A percentile compares a stretch with the other conserved stretches of the same genome.
These are phyloP conservation scores for Avahi laniger DNA, from an alignment of 2,797 vertebrate species.

Conservation along the genomic window DNA sequence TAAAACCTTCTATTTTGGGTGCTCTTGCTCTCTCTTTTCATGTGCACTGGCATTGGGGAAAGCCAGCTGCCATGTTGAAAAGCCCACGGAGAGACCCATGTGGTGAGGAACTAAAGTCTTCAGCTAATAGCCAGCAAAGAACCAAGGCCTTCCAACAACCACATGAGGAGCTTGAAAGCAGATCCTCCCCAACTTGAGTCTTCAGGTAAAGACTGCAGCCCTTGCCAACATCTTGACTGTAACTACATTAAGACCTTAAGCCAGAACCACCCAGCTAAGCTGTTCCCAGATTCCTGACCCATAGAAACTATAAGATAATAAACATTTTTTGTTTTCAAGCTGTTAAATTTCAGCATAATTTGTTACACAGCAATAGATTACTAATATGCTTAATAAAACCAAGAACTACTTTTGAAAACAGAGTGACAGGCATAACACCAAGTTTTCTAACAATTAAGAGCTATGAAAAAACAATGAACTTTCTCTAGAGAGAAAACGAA, in stretches of 20 bases:
- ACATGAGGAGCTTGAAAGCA: not conserved
- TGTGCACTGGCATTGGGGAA: not conserved
- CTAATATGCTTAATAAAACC: not conserved
- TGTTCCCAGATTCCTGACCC: not conserved
- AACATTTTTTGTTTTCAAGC: not conserved
- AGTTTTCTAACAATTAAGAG: not conserved
- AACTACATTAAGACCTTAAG: not conserved
- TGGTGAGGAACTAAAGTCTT: not conserved
- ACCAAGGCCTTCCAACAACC: not conserved
- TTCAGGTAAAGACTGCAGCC: not conserved
- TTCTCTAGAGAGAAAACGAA: not conserved
- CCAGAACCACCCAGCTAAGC: not conserved
- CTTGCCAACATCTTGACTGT: not conserved
- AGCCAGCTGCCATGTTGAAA: not conserved
- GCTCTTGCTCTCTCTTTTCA: not conserved
- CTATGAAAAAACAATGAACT: not conserved
- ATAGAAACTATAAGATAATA: not conserved
- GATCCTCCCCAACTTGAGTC: not conserved
- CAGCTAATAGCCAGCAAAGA: not conserved
- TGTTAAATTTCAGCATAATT: not conserved
- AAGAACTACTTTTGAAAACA: slow-evolving; percentile 23
- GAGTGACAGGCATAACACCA: not conserved
- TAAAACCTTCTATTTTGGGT: not conserved
- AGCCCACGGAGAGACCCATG: not conserved
- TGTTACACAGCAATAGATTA: not conserved